Conservation (phyloP, 2,888 invertebrate genomes). For the Cryptocephalus primarius region DNA sequence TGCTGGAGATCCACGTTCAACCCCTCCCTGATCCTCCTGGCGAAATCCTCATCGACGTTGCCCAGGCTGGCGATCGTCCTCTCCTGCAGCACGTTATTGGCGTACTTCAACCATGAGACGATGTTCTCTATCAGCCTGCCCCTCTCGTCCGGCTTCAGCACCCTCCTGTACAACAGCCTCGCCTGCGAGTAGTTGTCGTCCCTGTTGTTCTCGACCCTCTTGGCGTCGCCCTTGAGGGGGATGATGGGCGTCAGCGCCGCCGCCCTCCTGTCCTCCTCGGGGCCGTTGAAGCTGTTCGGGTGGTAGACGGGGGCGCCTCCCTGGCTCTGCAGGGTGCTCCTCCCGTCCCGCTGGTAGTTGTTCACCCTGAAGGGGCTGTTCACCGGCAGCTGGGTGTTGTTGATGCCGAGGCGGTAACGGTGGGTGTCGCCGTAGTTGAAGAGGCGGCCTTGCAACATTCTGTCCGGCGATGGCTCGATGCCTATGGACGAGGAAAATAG, state of each 20-base stretch:
- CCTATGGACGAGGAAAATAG: conserved; percentile 38
- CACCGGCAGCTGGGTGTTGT: conserved; percentile 85
- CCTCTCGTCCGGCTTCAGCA: conserved; percentile 58
- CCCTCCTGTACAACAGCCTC: conserved; percentile 36
- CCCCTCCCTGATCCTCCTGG: conserved; percentile 52
- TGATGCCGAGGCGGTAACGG: conserved; percentile 78
- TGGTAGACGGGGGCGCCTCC: conserved; percentile 91
- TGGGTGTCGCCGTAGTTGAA: conserved; percentile 90
- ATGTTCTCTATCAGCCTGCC: conserved; percentile 72
- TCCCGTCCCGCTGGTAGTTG: conserved; percentile 86
- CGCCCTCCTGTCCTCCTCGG: conserved; percentile 58
- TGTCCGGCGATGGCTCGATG: conserved; percentile 86
- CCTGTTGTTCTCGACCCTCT: conserved; percentile 65
- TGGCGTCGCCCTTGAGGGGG: conserved; percentile 59
- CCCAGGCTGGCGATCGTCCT: conserved; percentile 53
- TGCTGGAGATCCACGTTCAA: conserved; percentile 13
- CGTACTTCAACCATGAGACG: conserved; percentile 61
- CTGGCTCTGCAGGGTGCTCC: conserved; percentile 55
- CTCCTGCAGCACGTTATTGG: conserved; percentile 76
- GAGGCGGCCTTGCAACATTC: conserved; percentile 81
- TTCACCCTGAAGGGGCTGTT: conserved; percentile 75
- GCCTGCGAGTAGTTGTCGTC: conserved; percentile 90
- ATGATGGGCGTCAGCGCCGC: conserved; percentile 48
- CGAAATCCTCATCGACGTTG: conserved; percentile 72
- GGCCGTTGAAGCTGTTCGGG: conserved; percentile 93